phyloP scores from a whole-genome alignment of 1,140 invertebrate genomes.

The Dendrolimus kikuchii region DNA sequence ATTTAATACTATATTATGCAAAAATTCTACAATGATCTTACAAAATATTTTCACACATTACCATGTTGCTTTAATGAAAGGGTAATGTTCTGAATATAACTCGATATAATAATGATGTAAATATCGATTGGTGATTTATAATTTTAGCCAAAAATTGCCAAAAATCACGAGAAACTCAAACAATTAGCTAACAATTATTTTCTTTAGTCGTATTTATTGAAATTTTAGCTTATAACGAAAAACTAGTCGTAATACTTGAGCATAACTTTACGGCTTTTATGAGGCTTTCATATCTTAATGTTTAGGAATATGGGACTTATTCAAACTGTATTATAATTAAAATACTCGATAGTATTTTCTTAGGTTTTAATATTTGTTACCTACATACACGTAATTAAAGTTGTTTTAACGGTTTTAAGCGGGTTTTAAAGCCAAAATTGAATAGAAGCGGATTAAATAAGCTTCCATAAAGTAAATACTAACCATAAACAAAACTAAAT shows the following conservation, averaged over 20 bases:
- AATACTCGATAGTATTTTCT: neutral
- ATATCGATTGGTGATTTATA: slow-evolving; percentile 29
- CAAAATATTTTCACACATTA: no score
- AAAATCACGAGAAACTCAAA: slow-evolving; percentile 29
- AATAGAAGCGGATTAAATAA: no score
- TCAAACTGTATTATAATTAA: slow-evolving; percentile 1
- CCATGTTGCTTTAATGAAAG: no score
- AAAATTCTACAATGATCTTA: no score
- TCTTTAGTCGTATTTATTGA: slow-evolving; percentile 28
- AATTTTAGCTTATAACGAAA: slow-evolving; percentile 21
- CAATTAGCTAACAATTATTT: slow-evolving; percentile 25
- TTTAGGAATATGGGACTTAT: slow-evolving; percentile 1
- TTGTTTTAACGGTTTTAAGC: no score
- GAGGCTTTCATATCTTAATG: slow-evolving; percentile 23
- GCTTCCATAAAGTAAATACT: no score
- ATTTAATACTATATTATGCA: no score
- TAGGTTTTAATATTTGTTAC: no score
- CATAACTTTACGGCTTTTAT: slow-evolving; percentile 19
- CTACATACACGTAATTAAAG: no score
- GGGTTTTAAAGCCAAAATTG: no score
- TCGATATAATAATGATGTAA: neutral
- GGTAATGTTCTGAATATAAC: no score
- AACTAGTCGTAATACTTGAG: slow-evolving; percentile 28
- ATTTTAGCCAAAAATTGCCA: slow-evolving; percentile 67
- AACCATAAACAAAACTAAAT: no score